Evolutionary conservation across 2,113 vertebrate species (phyloP).

Genomic region (Stictonetta naevosa): DNA sequence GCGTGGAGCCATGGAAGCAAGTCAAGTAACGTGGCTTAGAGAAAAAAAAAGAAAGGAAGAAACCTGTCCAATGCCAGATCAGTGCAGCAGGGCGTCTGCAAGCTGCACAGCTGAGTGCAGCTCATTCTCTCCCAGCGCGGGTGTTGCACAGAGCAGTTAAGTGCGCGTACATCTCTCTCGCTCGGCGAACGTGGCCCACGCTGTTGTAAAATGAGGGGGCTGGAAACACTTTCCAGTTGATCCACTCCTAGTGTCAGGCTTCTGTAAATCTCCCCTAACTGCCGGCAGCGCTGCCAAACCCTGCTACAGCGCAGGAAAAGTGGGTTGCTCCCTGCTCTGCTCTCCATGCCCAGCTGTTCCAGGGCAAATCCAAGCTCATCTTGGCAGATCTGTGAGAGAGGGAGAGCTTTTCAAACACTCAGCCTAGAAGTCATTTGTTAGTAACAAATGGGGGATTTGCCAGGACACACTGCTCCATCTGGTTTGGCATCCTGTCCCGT

Average conservation of each 20-base stretch:
- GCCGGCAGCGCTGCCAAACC: not conserved
- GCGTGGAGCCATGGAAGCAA: not conserved
- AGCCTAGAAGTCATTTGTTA: slow-evolving; percentile 60
- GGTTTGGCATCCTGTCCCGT: slow-evolving; percentile 59
- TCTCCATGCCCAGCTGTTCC: slow-evolving; percentile 29
- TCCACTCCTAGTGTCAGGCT: not conserved
- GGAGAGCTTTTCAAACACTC: slow-evolving; percentile 60
- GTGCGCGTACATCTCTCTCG: not conserved
- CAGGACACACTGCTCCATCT: slow-evolving; percentile 64
- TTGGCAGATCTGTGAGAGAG: slow-evolving; percentile 36
- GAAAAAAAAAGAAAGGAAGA: not conserved
- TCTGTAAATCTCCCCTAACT: slow-evolving; percentile 14
- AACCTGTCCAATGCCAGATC: not conserved
- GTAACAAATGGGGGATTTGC: slow-evolving; percentile 60
- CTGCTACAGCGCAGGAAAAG: not conserved
- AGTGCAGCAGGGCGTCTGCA: accelerated
- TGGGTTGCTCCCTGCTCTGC: not conserved
- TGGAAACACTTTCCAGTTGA: not conserved
- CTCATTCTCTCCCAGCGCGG: accelerated
- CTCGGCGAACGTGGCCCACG: not conserved
- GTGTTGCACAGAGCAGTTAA: not conserved
- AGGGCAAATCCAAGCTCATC: slow-evolving; percentile 45
- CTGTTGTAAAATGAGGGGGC: not conserved
- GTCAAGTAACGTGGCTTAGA: slow-evolving; percentile 7
- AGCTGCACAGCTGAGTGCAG: accelerated